Evolutionary conservation across 2,113 vertebrate species (phyloP).

Genomic region (Mola mola): DNA sequence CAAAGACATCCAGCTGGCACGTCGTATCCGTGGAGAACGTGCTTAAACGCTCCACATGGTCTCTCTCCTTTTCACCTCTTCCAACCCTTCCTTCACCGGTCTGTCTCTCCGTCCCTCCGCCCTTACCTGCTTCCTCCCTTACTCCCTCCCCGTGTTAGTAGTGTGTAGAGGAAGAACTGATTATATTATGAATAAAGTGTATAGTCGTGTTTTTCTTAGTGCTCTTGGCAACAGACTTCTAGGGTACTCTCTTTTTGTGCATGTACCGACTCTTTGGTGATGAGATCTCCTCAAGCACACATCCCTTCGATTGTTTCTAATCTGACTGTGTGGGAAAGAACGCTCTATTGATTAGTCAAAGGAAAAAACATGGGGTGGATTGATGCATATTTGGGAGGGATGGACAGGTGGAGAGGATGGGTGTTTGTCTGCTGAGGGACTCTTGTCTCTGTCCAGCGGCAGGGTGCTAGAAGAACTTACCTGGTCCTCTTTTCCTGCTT

Average conservation of each 20-base stretch:
- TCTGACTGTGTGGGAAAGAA: constrained; percentile 10
- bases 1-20: constrained; percentile 88
- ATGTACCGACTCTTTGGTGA: constrained; percentile 76
- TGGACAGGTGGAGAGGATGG: constrained; percentile 47
- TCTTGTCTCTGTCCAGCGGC: constrained; percentile 48
- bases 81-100: constrained; percentile 35
- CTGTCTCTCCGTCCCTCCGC: constrained; percentile 44
- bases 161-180: constrained; percentile 77
- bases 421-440: constrained; percentile 66
- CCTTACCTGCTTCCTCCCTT: not conserved
- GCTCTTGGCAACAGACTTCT: constrained; percentile 70
- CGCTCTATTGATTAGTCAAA: constrained; percentile 6
- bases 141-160: constrained; percentile 69
- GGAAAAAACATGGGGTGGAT: constrained; percentile 5
- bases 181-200: constrained; percentile 78
- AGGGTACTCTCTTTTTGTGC: constrained; percentile 78
- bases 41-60: constrained; percentile 66
- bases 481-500: constrained; percentile 52
- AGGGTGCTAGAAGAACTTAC: constrained; percentile 76
- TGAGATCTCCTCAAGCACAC: constrained; percentile 62
- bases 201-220: constrained; percentile 81
- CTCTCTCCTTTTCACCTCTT: constrained; percentile 38
- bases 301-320: constrained; percentile 45
- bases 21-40: constrained; percentile 84
- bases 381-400: constrained; percentile 29